Conservation (phyloP, 2,113 vertebrate genomes). For the Bolborhynchus lineola region DNA sequence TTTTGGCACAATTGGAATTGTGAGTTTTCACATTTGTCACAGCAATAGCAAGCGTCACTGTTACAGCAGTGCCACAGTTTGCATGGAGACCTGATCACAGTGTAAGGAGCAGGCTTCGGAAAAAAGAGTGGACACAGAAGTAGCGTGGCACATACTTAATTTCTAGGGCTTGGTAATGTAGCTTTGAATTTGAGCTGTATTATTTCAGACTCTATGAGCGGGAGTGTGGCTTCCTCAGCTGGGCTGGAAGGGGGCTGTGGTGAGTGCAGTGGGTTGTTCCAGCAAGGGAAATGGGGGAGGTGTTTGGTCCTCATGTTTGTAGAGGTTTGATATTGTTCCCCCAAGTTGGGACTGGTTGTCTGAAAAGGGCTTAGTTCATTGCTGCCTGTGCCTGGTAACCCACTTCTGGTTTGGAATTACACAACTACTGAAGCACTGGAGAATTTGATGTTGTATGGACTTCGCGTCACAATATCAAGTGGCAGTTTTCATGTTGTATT, state of each 20-base stretch:
- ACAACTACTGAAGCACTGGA: not conserved
- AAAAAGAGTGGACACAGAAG: not conserved
- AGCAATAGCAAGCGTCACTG: not conserved
- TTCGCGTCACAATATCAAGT: not conserved
- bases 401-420: not conserved
- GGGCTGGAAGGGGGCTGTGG: not conserved
- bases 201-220: not conserved
- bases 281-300: fast-evolving
- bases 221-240: not conserved
- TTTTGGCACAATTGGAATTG: not conserved
- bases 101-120: not conserved
- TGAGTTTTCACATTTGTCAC: not conserved
- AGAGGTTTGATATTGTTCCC: not conserved
- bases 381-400: not conserved
- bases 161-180: not conserved
- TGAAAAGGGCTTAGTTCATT: not conserved
- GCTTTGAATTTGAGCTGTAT: not conserved
- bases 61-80: not conserved
- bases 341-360: not conserved
- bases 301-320: not conserved
- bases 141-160: not conserved
- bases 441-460: not conserved
- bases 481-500: not conserved
- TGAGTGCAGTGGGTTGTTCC: not conserved
- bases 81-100: not conserved